Percentiles rank a stretch among this genome's conserved stretches.
phyloP scores from a whole-genome alignment of 2,888 invertebrate species.

The Dascillus cervinus region DNA sequence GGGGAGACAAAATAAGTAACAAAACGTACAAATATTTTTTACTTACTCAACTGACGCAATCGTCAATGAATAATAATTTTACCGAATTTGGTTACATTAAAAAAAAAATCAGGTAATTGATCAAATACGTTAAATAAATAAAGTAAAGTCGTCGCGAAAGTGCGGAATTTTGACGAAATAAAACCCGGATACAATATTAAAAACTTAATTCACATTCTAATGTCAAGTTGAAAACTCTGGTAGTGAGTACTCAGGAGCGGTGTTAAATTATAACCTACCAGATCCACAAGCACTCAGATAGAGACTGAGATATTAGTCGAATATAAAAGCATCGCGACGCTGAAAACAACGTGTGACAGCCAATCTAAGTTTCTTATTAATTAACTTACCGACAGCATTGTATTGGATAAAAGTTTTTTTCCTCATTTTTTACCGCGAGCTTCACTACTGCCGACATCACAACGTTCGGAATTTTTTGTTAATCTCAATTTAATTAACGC shows the following conservation, averaged over 20 bases:
- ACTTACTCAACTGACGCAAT: too few relatives aligned
- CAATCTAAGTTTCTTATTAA: slow-evolving; percentile 30
- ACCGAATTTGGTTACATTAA: too few relatives aligned
- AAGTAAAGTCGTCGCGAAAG: not conserved
- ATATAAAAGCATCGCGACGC: slow-evolving; percentile 31
- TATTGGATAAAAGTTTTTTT: slow-evolving; percentile 12
- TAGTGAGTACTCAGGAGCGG: slow-evolving; percentile 14
- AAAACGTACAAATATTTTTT: too few relatives aligned
- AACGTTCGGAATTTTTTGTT: too few relatives aligned
- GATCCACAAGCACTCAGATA: slow-evolving; percentile 22
- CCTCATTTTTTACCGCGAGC: slow-evolving; percentile 10
- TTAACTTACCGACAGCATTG: slow-evolving; percentile 27
- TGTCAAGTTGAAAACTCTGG: not conserved
- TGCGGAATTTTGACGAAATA: too few relatives aligned
- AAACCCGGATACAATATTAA: too few relatives aligned
- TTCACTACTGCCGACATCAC: too few relatives aligned
- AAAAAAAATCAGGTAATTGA: not conserved
- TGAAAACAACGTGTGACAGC: slow-evolving; percentile 34
- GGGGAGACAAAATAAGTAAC: too few relatives aligned
- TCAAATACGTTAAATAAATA: not conserved
- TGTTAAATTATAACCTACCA: slow-evolving; percentile 19
- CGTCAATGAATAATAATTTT: too few relatives aligned
- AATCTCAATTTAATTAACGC: too few relatives aligned
- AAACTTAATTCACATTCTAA: slow-evolving; percentile 1
- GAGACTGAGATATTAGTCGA: slow-evolving; percentile 30